Evolutionary conservation across 2,888 invertebrate genomes (phyloP), one percentile per base, ranked within the genome.

Genomic region (Spilarctia lutea): DNA sequence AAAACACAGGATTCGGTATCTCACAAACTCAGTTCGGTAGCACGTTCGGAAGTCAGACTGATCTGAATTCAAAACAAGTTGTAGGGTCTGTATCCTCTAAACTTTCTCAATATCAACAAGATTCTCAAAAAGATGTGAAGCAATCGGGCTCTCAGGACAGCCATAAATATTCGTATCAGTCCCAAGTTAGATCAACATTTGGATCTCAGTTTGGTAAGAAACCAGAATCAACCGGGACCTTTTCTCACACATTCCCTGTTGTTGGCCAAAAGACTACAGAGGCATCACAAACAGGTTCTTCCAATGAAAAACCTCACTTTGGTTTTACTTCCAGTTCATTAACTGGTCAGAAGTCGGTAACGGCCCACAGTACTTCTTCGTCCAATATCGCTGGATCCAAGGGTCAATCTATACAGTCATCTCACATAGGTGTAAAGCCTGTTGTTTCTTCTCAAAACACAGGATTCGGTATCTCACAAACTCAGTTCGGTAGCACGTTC

Each of bases 1-100:
- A 45, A 67, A 48, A 20, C 30, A 42, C 18, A 30, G 52, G 27
- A 27, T 72, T 56, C 68, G 33, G 42, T 68, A 33, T 63, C 33
- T 45, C 68, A 42, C 63, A 73, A 63, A 35, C 24, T 24, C 63
- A 73, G 45, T 30, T 60, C 30, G 45, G 56, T n/a, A 74, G 74
- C 18, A 42, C 68, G 3, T 52, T n/a, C 30, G 72, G 27, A 18
- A 65, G 71, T 8, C 63, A 73, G 30, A 68, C 39, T 33, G 65
- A 68, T 27, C 68, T 48, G n/a, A 68, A 68, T 24, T 35, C 68
- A 65, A 48, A 63, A 35, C 3, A 3, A 27, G 48, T 24, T 27
- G 3, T 39, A 35, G 73, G 68, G 27, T 39, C 65, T 52, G 7
- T 24, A 1, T 52, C 60, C 2, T 16, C 60, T 2, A 67, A 18